Percentiles rank a stretch among this genome's conserved stretches.
Evolutionary conservation across 2,797 vertebrate species (phyloP).

Genomic region (Pseudochirops corinnae): DNA sequence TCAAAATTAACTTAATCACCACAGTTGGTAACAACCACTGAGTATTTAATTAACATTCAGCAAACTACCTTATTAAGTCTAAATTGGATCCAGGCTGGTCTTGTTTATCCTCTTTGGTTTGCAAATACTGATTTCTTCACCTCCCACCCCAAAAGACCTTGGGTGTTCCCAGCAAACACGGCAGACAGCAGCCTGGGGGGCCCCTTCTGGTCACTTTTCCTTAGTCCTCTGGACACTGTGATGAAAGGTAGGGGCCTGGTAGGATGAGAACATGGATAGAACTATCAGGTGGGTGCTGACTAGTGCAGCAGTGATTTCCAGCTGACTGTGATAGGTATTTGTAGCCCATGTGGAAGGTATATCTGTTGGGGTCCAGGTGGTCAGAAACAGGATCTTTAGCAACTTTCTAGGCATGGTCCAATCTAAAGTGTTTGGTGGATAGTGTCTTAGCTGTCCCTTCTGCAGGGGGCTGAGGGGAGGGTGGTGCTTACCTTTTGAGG

Average conservation of each 20-base stretch:
- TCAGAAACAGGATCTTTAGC: background rate
- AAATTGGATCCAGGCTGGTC: constrained; percentile 77
- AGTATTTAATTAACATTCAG: constrained; percentile 87
- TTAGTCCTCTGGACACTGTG: constrained; percentile 16
- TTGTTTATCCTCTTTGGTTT: constrained; percentile 77
- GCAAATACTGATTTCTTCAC: constrained; percentile 26
- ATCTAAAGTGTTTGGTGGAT: background rate
- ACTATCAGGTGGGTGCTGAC: background rate
- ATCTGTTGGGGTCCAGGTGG: background rate
- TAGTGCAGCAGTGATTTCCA: background rate
- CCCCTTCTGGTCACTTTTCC: constrained; percentile 17
- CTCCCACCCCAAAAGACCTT: constrained; percentile 25
- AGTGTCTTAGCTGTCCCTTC: background rate
- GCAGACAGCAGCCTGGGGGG: background rate
- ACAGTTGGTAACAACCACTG: constrained; percentile 84
- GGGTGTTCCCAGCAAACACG: background rate
- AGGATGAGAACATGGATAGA: background rate
- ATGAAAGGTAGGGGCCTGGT: background rate
- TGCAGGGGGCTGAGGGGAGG: background rate
- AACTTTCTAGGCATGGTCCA: background rate
- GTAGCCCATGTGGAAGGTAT: too few species aligned
- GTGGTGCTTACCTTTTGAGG: background rate
- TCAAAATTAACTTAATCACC: constrained; percentile 87
- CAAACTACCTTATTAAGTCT: constrained; percentile 83
- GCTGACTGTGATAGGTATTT: background rate